Evolutionary conservation across 1,140 invertebrate genomes (phyloP).

Genomic region (Drosophila auraria): DNA sequence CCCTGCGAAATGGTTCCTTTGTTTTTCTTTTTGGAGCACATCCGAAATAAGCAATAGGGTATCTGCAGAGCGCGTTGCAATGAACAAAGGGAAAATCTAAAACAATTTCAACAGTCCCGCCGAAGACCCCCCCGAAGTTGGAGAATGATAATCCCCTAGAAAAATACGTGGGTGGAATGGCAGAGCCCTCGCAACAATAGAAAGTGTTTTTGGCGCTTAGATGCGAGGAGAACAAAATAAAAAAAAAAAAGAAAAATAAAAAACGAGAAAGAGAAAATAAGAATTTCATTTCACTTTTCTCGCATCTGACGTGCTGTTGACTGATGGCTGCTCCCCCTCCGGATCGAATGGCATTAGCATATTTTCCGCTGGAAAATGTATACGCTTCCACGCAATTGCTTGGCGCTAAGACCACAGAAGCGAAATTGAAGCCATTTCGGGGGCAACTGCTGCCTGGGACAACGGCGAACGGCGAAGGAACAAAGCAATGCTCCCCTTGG

Average conservation of each 20-base stretch:
- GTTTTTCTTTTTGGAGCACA: constrained; percentile 26
- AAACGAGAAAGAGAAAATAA: constrained; percentile 24
- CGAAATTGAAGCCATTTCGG: constrained; percentile 44
- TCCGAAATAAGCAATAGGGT: constrained; percentile 50
- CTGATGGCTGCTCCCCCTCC: constrained; percentile 44
- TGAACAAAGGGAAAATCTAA: constrained; percentile 59
- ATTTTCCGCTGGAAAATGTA: constrained; percentile 55
- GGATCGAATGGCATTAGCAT: constrained; percentile 64
- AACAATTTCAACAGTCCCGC: constrained; percentile 52
- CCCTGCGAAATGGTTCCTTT: constrained; percentile 57
- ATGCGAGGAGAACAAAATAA: constrained; percentile 21
- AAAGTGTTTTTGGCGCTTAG: constrained; percentile 68
- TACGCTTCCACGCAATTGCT: constrained; percentile 78
- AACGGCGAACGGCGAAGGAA: constrained; percentile 51
- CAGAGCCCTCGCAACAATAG: constrained; percentile 49
- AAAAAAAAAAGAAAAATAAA: constrained; percentile 33
- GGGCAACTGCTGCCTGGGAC: constrained; percentile 36
- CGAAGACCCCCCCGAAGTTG: constrained; percentile 7
- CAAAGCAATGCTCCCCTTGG: constrained; percentile 50
- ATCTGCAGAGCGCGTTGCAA: constrained; percentile 38
- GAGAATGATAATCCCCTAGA: constrained; percentile 64
- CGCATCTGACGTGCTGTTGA: constrained; percentile 50
- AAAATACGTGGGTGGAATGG: constrained; percentile 36
- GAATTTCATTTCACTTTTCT: constrained; percentile 76
- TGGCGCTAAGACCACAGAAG: constrained; percentile 34